A percentile compares a stretch with the other conserved stretches of the same genome.
Evolutionary conservation across 2,113 vertebrate species (phyloP).

Genomic region (Hydrolagus affinis): DNA sequence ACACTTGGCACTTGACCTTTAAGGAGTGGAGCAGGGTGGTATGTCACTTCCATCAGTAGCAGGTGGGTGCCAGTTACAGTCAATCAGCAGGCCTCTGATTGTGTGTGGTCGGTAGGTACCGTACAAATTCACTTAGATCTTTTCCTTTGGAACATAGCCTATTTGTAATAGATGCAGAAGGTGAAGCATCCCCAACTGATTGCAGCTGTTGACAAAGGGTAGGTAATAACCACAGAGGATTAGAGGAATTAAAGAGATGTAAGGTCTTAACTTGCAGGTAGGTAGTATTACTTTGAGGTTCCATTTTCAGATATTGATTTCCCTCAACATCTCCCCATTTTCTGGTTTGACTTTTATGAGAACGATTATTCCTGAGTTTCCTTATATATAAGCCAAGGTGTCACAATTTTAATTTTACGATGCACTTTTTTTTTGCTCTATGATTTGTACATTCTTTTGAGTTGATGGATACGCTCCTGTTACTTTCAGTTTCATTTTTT

Average conservation of each 20-base stretch:
- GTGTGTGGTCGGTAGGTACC: conserved; percentile 58
- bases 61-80: conserved; percentile 73
- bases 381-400: conserved; percentile 72
- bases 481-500: conserved; percentile 58
- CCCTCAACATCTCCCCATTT: conserved; percentile 59
- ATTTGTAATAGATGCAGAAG: conserved; percentile 13
- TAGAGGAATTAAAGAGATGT: conserved; percentile 29
- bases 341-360: conserved; percentile 54
- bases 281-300: conserved; percentile 69
- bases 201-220: conserved; percentile 30
- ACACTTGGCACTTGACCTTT: conserved; percentile 25
- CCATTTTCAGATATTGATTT: conserved; percentile 56
- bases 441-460: conserved; percentile 67
- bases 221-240: conserved; percentile 28
- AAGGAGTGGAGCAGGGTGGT: background rate
- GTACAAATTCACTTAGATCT: conserved; percentile 26
- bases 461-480: conserved; percentile 46
- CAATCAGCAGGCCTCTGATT: conserved; percentile 64
- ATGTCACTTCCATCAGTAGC: background rate
- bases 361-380: conserved; percentile 39
- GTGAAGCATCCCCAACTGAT: conserved; percentile 15
- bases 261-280: conserved; percentile 61
- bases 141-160: conserved; percentile 22
- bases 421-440: conserved; percentile 55
- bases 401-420: conserved; percentile 51